Conservation (phyloP, 2,113 vertebrate genomes). For the Connochaetes taurinus region DNA sequence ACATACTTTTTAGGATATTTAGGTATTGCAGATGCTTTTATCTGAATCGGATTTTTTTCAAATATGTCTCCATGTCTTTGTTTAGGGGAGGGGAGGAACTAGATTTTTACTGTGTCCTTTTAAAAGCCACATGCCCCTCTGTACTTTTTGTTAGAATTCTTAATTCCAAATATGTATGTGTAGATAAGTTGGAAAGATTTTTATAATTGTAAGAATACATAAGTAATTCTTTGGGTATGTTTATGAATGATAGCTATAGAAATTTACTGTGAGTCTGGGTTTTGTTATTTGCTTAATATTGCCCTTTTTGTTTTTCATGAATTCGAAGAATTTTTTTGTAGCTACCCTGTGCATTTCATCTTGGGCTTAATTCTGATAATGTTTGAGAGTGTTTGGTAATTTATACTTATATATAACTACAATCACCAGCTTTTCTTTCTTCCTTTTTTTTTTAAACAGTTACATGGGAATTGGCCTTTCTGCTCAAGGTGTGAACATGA, state of each 20-base stretch:
- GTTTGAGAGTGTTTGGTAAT: slow-evolving; percentile 39
- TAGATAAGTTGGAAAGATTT: not conserved
- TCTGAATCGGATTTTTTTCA: not conserved
- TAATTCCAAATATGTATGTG: not conserved
- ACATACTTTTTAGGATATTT: not conserved
- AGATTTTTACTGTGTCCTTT: not conserved
- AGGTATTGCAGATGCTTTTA: not conserved
- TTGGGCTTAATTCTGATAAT: not conserved
- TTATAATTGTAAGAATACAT: not conserved
- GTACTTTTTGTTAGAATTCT: not conserved
- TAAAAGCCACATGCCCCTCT: not conserved
- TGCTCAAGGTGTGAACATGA: slow-evolving; percentile 99
- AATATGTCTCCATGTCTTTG: not conserved
- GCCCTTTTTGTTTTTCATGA: not conserved
- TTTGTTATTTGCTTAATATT: slow-evolving; percentile 18
- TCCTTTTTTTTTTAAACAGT: slow-evolving; percentile 78
- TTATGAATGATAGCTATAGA: not conserved
- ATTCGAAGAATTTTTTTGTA: not conserved
- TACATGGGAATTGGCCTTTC: slow-evolving; percentile 99
- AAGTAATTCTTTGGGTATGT: not conserved
- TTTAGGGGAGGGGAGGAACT: not conserved
- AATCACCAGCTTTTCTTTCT: slow-evolving; percentile 55
- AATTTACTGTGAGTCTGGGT: not conserved
- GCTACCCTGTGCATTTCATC: not conserved
- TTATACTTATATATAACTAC: not conserved